Evolutionary conservation across 2,888 invertebrate genomes (phyloP).

Genomic region (Aphidoletes aphidimyza): DNA sequence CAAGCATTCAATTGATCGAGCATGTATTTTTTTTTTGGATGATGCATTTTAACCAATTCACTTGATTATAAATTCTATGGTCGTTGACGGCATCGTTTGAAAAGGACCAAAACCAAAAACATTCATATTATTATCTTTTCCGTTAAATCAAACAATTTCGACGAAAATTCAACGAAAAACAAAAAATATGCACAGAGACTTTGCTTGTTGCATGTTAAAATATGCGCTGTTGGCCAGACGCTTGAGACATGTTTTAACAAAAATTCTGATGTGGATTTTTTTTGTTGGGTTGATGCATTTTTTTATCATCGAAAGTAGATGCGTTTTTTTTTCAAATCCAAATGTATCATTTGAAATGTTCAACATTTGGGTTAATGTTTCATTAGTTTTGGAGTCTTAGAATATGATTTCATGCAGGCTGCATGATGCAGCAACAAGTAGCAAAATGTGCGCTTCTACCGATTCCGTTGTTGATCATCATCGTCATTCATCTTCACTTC

Average conservation of each 20-base stretch:
- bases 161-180: not conserved
- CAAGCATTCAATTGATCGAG: conserved; percentile 24
- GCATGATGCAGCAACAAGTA: not conserved
- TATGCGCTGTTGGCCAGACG: too few relatives aligned
- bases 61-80: conserved; percentile 6
- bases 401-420: not conserved
- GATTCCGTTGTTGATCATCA: not conserved
- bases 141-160: conserved; percentile 4
- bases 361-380: too few relatives aligned
- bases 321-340: too few relatives aligned
- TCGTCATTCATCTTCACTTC: not conserved
- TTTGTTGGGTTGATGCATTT: too few relatives aligned
- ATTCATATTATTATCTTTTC: conserved; percentile 16
- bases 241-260: too few relatives aligned
- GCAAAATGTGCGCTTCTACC: not conserved
- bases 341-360: too few relatives aligned
- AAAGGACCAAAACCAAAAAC: not conserved
- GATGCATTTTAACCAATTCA: not conserved
- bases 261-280: too few relatives aligned
- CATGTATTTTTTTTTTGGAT: too few relatives aligned
- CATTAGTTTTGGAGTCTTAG: too few relatives aligned
- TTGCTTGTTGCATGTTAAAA: not conserved
- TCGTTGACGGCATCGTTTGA: not conserved
- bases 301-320: too few relatives aligned
- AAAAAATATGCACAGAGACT: not conserved